Base-by-base conservation (phyloP, 2,888 invertebrate species). In the Pharmacophagus antenor region DNA sequence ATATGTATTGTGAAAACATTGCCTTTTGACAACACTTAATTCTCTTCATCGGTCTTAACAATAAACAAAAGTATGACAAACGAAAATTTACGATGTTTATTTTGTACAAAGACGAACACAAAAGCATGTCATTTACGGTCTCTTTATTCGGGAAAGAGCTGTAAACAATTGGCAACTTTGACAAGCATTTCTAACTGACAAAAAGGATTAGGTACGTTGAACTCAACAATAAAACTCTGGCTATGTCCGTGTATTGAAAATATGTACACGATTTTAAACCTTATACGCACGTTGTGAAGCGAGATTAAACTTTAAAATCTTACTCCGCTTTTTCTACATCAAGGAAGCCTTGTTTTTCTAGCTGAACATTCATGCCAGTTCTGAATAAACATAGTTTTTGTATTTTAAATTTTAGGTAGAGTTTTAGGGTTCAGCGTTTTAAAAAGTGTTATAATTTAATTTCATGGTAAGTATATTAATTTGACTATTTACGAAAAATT, bases 131-230 rank as follows among this genome's bases (percentile, higher is more conserved):
- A 84, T 82, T 84, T 82, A 78, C 79, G 77, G 75, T 72, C 74
- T 72, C 77, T 77, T 79, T 83, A 79, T 82, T 78, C 77, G 74
- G 68, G 74, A 83, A 80, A 78, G 73, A 80, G 70, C 69, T 77
- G 71, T 82, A 85, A 83, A 89, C 88, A 88, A 88, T 88, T 85
- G 83, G 76, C 74, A 80, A 82, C 77, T 79, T 84, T 85, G 88
- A 88, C 89, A 86, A 76, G 75, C 83, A 73, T 83, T 79, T 79
- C 77, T 69, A 81, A 76, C 72, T 76, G 72, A 82, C 85, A 83
- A 81, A 85, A 88, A 86, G 89, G 89, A 87, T 89, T 86, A 85
- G 72, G 73, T 72, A 62, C 69, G 56, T 64, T 59, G 53, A 63
- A 56, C 60, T 62, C 46, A 55, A 63, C 70, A 69, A 70, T 22